These are phyloP conservation scores for Natrix natrix DNA, from an alignment of 2,797 vertebrate genomes.

Conservation along the genomic window DNA sequence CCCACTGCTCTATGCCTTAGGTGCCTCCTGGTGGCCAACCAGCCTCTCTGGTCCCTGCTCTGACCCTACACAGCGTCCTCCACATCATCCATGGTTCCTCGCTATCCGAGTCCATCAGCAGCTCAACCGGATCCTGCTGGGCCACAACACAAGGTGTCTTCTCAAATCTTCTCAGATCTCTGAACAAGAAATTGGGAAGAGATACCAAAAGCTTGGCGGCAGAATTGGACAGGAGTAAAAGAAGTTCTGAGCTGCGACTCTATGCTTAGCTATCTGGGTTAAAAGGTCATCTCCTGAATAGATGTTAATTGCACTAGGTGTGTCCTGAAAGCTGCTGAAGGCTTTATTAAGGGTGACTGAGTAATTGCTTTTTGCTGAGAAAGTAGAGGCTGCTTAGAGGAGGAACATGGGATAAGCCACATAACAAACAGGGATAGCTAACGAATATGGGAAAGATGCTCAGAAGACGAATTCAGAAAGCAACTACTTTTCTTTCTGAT, in stretches of 20 bases:
- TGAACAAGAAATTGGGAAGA: background rate
- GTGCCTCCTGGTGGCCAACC: too few species aligned
- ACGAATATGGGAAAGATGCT: background rate
- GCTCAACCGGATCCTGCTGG: too few species aligned
- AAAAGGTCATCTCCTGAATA: background rate
- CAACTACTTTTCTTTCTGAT: background rate
- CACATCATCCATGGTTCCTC: too few species aligned
- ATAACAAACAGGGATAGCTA: background rate
- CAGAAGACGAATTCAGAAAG: background rate
- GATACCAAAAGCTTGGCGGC: background rate
- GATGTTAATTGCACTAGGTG: background rate
- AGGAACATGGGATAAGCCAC: background rate
- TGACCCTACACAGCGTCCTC: too few species aligned
- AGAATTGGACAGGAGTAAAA: background rate
- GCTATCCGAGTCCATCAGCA: too few species aligned
- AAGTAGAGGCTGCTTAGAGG: background rate
- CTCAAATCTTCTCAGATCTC: background rate
- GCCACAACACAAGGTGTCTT: background rate
- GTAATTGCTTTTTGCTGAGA: background rate
- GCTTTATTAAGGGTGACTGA: background rate
- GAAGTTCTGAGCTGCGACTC: background rate
- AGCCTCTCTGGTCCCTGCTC: too few species aligned
- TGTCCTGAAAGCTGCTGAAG: background rate
- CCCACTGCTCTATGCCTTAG: too few species aligned
- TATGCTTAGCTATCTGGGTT: background rate